Evolutionary conservation across 2,113 vertebrate species (phyloP), one percentile per base, ranked within the genome.

Genomic region (Agapornis roseicollis): DNA sequence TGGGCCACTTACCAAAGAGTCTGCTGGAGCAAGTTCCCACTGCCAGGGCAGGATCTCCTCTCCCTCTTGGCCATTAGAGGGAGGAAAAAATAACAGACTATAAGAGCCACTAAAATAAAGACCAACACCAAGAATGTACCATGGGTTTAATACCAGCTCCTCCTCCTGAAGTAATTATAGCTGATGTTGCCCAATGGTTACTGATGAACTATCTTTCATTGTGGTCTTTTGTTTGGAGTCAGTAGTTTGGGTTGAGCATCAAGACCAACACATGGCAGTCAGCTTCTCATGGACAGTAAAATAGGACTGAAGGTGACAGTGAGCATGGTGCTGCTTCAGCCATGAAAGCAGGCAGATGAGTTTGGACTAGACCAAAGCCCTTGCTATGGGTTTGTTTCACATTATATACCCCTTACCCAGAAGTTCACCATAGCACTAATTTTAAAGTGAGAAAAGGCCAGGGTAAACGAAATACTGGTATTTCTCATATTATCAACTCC

Each of bases 91-190:
- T 95, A 97, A 96, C 95, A 97, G 90, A 96, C 78, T 93, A 2
- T 94, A 80, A 91, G 87, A 97, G 95, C 97, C 96, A 96, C 96
- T 96, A 85, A 96, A 97, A 91, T 96, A 96, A 96, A 93, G 96
- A 96, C 92, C 96, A 93, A 78, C 94, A 95, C 96, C 95, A 96
- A 96, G 94, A 97, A 97, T 97, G 95, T 95, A 96, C 78, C 90
- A 95, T 88, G 94, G 94, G 89, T 97, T 97, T 96, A 97, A 96
- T 97, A 96, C 92, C 93, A 97, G 93, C 90, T 96, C 91, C 92
- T 96, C 81, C 96, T 94, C 85, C 89, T 5, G 0, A 89, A 89
- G 84, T 97, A 95, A 96, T 97, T 96, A 96, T 91, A 96, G 93
- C 33, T 94, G 91, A 82, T 90, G 92, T 9, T 95, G 91, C 90